These are phyloP conservation scores for Leucania comma DNA, from an alignment of 2,888 invertebrate species.

Conservation along the genomic window DNA sequence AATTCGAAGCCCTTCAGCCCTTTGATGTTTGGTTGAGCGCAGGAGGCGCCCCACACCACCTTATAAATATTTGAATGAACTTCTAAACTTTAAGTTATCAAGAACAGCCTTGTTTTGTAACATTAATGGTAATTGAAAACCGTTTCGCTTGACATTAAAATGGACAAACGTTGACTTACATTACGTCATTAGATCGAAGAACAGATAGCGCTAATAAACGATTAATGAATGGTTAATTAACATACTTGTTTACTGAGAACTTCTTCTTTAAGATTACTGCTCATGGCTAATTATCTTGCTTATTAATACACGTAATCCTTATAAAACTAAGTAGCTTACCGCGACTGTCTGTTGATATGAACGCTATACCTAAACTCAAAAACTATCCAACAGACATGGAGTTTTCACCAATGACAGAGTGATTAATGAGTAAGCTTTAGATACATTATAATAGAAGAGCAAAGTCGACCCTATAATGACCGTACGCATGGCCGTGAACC, in stretches of 20 bases:
- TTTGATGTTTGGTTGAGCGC: slow-evolving; percentile 52
- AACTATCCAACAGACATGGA: too few relatives aligned
- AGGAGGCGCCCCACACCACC: slow-evolving; percentile 13
- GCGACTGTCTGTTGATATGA: too few relatives aligned
- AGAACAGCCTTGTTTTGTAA: slow-evolving; percentile 40
- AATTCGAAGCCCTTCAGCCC: slow-evolving; percentile 43
- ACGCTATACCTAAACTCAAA: too few relatives aligned
- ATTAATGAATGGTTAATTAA: slow-evolving; percentile 45
- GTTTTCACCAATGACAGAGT: too few relatives aligned
- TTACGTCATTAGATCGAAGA: slow-evolving; percentile 44
- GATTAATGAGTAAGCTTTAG: too few relatives aligned
- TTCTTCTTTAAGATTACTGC: slow-evolving; percentile 21
- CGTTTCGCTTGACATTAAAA: slow-evolving; percentile 46
- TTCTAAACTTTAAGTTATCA: slow-evolving; percentile 49
- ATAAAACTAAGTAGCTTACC: too few relatives aligned
- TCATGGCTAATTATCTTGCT: background rate
- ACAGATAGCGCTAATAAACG: slow-evolving; percentile 27
- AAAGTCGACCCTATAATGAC: background rate
- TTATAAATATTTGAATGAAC: slow-evolving; percentile 56
- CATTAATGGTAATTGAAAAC: slow-evolving; percentile 52
- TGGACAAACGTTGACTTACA: slow-evolving; percentile 22
- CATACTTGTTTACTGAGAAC: slow-evolving; percentile 25
- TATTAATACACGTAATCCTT: background rate
- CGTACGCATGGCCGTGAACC: background rate
- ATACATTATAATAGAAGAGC: too few relatives aligned